These are phyloP conservation scores for Maniola jurtina DNA, from an alignment of 1,140 invertebrate genomes.

Conservation along the genomic window DNA sequence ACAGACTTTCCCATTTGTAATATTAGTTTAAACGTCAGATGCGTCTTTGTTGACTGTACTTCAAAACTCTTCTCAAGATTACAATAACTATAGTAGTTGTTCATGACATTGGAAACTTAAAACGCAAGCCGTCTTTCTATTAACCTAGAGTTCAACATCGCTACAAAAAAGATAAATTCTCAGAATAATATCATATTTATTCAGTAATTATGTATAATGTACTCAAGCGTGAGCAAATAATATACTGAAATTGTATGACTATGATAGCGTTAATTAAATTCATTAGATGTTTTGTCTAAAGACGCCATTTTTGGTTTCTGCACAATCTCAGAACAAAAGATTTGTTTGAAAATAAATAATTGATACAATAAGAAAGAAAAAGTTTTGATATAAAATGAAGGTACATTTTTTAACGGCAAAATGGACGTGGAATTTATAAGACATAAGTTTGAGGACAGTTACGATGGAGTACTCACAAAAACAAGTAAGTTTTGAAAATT, in stretches of 20 bases:
- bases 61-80: slow-evolving; percentile 22
- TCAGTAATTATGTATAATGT: slow-evolving; percentile 35
- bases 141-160: slow-evolving; percentile 21
- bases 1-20: neutral
- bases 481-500: slow-evolving; percentile 59
- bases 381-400: slow-evolving; percentile 17
- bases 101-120: slow-evolving; percentile 17
- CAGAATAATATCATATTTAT: slow-evolving; percentile 14
- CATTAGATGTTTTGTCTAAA: slow-evolving; percentile 29
- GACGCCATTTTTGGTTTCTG: slow-evolving; percentile 20
- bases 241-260: slow-evolving; percentile 19
- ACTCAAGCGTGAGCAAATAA: slow-evolving; percentile 38
- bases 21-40: slow-evolving; percentile 2
- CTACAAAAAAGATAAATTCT: neutral
- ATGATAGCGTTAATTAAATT: slow-evolving; percentile 30
- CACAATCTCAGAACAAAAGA: neutral
- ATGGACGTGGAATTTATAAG: slow-evolving; percentile 68
- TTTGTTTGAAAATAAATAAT: neutral
- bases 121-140: slow-evolving; percentile 1
- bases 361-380: neutral
- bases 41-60: slow-evolving; percentile 23
- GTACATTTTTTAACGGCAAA: slow-evolving; percentile 12
- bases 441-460: slow-evolving; percentile 55
- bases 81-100: slow-evolving; percentile 20
- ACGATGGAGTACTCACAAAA: slow-evolving; percentile 55